phyloP scores from a whole-genome alignment of 2,113 vertebrate genomes.

The Prietella phreatophila region DNA sequence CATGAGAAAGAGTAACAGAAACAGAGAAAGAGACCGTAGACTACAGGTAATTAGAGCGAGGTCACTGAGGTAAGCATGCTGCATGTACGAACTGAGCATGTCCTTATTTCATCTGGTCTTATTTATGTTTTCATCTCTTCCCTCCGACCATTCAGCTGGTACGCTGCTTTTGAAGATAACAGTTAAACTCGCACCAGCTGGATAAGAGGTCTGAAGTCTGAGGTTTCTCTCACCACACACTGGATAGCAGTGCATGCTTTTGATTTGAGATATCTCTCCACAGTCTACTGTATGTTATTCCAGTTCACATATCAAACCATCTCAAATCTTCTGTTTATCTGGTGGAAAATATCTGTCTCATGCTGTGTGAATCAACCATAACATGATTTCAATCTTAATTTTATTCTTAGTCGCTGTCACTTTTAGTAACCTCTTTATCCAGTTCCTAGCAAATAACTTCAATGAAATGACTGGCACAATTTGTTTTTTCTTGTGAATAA shows the following conservation, averaged over 20 bases:
- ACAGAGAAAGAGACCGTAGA: conserved; percentile 10
- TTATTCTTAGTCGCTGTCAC: not conserved
- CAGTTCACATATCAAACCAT: conserved; percentile 13
- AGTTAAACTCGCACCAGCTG: conserved; percentile 47
- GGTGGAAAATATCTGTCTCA: not conserved
- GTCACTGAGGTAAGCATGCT: conserved; percentile 28
- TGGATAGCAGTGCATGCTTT: not conserved
- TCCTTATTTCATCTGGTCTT: conserved; percentile 44
- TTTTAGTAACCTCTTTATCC: not conserved
- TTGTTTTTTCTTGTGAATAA: not conserved
- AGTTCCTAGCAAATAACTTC: not conserved
- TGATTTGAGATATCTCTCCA: conserved; percentile 1
- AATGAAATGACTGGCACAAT: conserved; percentile 10
- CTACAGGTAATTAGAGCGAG: conserved; percentile 24
- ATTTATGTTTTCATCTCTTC: conserved; percentile 42
- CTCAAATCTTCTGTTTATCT: conserved; percentile 3
- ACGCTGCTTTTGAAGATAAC: conserved; percentile 47
- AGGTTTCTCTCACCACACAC: conserved; percentile 1
- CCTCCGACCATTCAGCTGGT: conserved; percentile 38
- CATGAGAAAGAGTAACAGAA: conserved; percentile 19
- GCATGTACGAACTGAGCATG: conserved; percentile 18
- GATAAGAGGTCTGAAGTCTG: not conserved
- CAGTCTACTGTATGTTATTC: conserved; percentile 31
- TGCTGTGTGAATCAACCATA: conserved; percentile 14
- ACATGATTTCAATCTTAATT: not conserved